phyloP scores from a whole-genome alignment of 1,140 invertebrate genomes.

The Bradysia coprophila region DNA sequence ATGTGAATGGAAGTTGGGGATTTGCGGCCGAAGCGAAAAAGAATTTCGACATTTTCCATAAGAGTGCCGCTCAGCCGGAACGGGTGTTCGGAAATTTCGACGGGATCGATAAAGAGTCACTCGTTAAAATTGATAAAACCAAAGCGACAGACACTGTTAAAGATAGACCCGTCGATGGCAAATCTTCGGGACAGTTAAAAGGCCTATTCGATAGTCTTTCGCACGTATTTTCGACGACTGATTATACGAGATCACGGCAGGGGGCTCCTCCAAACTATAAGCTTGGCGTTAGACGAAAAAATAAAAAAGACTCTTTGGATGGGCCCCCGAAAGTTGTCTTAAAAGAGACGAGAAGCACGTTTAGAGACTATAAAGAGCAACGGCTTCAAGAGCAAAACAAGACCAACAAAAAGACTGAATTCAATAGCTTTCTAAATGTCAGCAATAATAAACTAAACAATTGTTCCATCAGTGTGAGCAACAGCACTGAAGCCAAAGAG shows the following conservation, averaged over 20 bases:
- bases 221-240: constrained; percentile 56
- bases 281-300: constrained; percentile 7
- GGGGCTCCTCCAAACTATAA: constrained; percentile 2
- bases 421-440: background rate
- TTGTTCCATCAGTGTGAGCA: background rate
- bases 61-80: background rate
- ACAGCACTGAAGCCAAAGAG: background rate
- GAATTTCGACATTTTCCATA: constrained; percentile 20
- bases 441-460: background rate
- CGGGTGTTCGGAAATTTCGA: constrained; percentile 1
- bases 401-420: constrained; percentile 1
- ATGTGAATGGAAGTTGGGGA: constrained; percentile 34
- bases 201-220: constrained; percentile 70
- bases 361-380: constrained; percentile 17
- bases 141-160: no score
- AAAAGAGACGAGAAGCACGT: constrained; percentile 26
- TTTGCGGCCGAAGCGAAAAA: constrained; percentile 50
- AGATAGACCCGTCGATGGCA: background rate
- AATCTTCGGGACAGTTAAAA: constrained; percentile 31
- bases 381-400: background rate
- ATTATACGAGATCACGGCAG: constrained; percentile 14
- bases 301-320: background rate
- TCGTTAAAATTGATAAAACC: background rate
- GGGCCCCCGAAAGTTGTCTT: constrained; percentile 11
- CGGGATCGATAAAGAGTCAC: background rate